Evolutionary conservation across 2,888 invertebrate genomes (phyloP).

Genomic region (Dromius quadrimaculatus): DNA sequence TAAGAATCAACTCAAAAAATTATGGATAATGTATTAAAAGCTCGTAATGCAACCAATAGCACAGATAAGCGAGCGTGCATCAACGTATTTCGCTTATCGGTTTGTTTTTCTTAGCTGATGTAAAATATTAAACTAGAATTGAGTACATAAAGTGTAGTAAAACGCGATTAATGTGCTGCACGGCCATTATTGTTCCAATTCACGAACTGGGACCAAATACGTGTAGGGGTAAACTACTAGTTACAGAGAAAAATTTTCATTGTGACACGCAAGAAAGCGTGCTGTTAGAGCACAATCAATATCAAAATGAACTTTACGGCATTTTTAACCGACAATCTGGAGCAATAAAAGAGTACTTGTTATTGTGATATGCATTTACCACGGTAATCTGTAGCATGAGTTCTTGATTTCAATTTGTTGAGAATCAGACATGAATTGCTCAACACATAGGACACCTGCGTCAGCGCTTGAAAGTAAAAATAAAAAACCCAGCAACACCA

Average conservation of each 20-base stretch:
- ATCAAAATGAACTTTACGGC: no score
- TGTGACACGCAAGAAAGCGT: slow-evolving; percentile 17
- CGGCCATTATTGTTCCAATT: slow-evolving; percentile 29
- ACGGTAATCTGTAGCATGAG: no score
- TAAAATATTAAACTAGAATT: slow-evolving; percentile 30
- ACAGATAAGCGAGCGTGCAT: slow-evolving; percentile 40
- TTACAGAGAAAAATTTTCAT: slow-evolving; percentile 5
- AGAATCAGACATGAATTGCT: no score
- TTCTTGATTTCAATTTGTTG: no score
- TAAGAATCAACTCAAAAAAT: no score
- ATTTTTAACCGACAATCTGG: no score
- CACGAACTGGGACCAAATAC: slow-evolving; percentile 18
- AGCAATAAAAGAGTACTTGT: no score
- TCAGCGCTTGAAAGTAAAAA: no score
- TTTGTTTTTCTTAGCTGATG: slow-evolving; percentile 14
- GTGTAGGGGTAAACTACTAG: slow-evolving; percentile 10
- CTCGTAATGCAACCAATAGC: slow-evolving; percentile 39
- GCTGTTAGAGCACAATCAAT: slow-evolving; percentile 9
- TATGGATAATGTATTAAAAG: slow-evolving; percentile 34
- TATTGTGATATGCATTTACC: no score
- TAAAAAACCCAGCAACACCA: no score
- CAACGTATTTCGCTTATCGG: slow-evolving; percentile 36
- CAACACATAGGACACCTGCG: no score
- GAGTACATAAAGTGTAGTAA: slow-evolving; percentile 31
- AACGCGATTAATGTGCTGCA: slow-evolving; percentile 30